Conservation (phyloP, 1,140 invertebrate species). For the Ceratitis capitata region DNA sequence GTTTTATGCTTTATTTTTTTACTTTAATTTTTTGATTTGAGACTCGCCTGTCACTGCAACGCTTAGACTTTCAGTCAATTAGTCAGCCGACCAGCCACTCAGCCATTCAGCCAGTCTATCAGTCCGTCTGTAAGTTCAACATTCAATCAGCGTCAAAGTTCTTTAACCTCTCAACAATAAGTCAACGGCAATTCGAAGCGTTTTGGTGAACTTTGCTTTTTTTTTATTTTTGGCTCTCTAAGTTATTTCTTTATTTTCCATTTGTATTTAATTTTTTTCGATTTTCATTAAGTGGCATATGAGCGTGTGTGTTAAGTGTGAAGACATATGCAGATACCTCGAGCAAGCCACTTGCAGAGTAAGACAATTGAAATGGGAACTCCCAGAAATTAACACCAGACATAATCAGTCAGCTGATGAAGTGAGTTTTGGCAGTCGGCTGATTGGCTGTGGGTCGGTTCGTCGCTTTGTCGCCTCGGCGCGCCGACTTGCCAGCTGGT, state of each 20-base stretch:
- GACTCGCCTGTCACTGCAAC: neutral
- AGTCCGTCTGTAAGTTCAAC: neutral
- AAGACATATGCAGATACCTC: neutral
- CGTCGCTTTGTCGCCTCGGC: too few relatives aligned
- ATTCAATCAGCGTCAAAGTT: slow-evolving; percentile 30
- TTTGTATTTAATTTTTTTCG: too few relatives aligned
- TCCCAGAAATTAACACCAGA: slow-evolving; percentile 28
- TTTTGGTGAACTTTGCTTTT: neutral
- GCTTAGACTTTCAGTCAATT: neutral
- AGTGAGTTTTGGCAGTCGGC: neutral
- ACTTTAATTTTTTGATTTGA: neutral
- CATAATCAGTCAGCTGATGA: slow-evolving; percentile 13
- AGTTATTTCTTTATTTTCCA: neutral
- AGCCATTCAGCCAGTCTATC: neutral
- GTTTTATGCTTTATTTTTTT: too few relatives aligned
- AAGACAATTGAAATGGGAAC: slow-evolving; percentile 27
- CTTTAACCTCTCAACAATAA: slow-evolving; percentile 35
- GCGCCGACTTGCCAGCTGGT: neutral
- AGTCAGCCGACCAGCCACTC: neutral
- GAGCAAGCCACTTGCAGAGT: neutral
- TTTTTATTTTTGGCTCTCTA: neutral
- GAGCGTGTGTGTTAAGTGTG: neutral
- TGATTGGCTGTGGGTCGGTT: too few relatives aligned
- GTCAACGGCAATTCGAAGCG: neutral
- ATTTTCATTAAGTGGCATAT: neutral